phyloP scores from a whole-genome alignment of 2,113 vertebrate species.

The Solea senegalensis region DNA sequence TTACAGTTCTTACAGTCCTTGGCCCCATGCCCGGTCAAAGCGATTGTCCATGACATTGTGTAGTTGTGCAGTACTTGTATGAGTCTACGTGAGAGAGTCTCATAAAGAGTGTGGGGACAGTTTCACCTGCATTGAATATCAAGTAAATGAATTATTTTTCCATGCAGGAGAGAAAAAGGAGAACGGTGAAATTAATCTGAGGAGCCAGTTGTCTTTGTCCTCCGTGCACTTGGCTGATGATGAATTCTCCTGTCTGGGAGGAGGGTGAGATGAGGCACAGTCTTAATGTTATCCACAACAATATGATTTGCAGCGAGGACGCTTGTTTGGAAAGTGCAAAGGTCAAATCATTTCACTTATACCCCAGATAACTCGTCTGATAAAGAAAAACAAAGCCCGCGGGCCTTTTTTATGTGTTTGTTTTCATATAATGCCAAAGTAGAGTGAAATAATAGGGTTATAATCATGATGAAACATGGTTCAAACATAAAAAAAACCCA shows the following conservation, averaged over 20 bases:
- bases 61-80: slow-evolving; percentile 10
- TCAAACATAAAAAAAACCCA: no score
- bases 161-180: slow-evolving; percentile 48
- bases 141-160: slow-evolving; percentile 68
- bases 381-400: neutral
- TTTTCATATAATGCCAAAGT: no score
- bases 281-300: slow-evolving; percentile 40
- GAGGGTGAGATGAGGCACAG: slow-evolving; percentile 45
- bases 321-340: slow-evolving; percentile 20
- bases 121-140: slow-evolving; percentile 61
- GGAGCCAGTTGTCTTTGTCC: slow-evolving; percentile 66
- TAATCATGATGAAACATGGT: no score
- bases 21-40: slow-evolving; percentile 69
- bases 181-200: slow-evolving; percentile 62
- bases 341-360: slow-evolving; percentile 37
- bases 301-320: slow-evolving; percentile 25
- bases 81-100: slow-evolving; percentile 29
- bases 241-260: slow-evolving; percentile 59
- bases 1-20: slow-evolving; percentile 60
- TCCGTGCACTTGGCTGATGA: slow-evolving; percentile 66
- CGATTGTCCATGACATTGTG: slow-evolving; percentile 70
- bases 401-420: no score
- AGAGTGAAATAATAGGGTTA: no score
- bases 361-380: neutral
- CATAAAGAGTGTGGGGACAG: slow-evolving; percentile 13